Conservation (phyloP, 2,113 vertebrate species). For the Actenoides lindsayi region DNA sequence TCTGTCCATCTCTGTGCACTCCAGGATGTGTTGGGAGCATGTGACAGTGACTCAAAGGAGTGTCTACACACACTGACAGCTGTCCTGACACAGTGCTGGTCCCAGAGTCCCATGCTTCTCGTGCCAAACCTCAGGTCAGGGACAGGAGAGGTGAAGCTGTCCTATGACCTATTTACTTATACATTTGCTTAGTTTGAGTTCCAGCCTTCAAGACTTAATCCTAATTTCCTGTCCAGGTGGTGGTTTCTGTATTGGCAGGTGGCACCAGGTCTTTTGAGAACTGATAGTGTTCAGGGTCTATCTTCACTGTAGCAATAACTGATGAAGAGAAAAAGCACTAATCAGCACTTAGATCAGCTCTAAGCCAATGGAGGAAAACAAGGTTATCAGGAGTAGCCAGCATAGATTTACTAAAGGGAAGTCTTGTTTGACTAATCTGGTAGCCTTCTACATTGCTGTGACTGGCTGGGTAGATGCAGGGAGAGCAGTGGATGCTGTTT, state of each 20-base stretch:
- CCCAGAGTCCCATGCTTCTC: background rate
- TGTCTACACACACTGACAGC: rapidly evolving
- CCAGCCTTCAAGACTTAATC: background rate
- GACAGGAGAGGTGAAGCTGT: background rate
- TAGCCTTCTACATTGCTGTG: too few species aligned
- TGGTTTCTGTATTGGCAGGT: background rate
- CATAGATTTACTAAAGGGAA: too few species aligned
- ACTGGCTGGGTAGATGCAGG: too few species aligned
- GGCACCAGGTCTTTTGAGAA: background rate
- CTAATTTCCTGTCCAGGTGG: too few species aligned
- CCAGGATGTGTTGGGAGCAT: background rate
- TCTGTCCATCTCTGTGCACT: background rate
- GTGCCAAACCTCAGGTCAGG: rapidly evolving
- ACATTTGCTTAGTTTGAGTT: background rate
- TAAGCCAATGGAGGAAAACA: too few species aligned
- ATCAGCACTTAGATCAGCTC: too few species aligned
- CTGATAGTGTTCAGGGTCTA: rapidly evolving
- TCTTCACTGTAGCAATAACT: background rate
- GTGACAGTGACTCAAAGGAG: rapidly evolving
- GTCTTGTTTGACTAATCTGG: too few species aligned
- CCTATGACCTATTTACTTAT: background rate
- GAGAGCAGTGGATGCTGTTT: too few species aligned
- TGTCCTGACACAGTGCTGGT: rapidly evolving
- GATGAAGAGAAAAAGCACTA: background rate
- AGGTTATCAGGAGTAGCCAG: too few species aligned